These are phyloP conservation scores for Phyllotreta striolata DNA, from an alignment of 2,888 invertebrate species.

Conservation along the genomic window DNA sequence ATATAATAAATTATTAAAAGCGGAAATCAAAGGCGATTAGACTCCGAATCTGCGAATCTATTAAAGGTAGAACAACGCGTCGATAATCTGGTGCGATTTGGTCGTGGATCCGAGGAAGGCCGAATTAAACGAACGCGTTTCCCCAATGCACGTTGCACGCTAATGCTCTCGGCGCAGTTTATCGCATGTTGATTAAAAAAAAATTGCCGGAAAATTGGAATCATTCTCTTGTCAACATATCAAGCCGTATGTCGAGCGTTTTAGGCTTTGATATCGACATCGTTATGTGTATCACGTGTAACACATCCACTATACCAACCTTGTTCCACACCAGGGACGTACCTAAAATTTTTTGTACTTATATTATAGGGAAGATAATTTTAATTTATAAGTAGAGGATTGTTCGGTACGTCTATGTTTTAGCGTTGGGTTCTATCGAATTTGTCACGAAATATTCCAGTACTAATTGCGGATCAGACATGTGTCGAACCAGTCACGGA, in stretches of 20 bases:
- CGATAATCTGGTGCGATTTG: constrained; percentile 12
- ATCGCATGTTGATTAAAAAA: constrained; percentile 48
- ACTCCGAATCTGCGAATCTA: no score
- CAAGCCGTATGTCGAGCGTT: constrained; percentile 56
- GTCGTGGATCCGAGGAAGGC: constrained; percentile 13
- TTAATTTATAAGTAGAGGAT: no score
- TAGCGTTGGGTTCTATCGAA: constrained; percentile 45
- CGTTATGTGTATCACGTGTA: constrained; percentile 26
- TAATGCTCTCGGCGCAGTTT: constrained; percentile 34
- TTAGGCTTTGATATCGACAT: constrained; percentile 35
- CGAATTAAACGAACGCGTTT: constrained; percentile 32
- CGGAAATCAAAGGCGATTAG: no score
- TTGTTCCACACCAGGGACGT: constrained; percentile 1
- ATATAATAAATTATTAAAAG: no score
- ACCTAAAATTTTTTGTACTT: no score
- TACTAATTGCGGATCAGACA: constrained; percentile 58
- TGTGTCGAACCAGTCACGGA: constrained; percentile 56
- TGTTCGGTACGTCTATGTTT: constrained; percentile 6
- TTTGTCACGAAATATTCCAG: constrained; percentile 57
- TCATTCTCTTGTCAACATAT: constrained; percentile 61
- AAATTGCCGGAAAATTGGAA: constrained; percentile 49
- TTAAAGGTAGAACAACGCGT: not conserved
- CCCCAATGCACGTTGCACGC: constrained; percentile 36
- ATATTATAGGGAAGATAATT: no score
- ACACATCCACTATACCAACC: constrained; percentile 10